These are phyloP conservation scores for Micrastur ruficollis DNA, from an alignment of 2,797 vertebrate genomes.

Conservation along the genomic window DNA sequence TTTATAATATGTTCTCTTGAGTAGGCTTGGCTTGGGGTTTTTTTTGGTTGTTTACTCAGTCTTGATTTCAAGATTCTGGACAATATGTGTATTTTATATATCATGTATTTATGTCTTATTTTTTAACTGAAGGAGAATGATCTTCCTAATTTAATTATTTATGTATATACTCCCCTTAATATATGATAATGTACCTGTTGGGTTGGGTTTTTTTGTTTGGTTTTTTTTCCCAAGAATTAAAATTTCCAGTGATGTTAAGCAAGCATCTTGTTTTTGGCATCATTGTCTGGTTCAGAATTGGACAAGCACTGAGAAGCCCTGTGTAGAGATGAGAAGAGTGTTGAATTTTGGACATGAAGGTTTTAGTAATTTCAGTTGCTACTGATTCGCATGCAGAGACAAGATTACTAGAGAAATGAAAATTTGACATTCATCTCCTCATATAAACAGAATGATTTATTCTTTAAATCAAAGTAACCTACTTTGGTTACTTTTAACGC, in stretches of 20 bases:
- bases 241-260: not conserved
- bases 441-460: conserved; percentile 22
- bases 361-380: conserved; percentile 9
- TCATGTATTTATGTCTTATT: not conserved
- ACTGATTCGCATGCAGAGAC: conserved; percentile 9
- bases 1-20: not conserved
- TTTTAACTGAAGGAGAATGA: not conserved
- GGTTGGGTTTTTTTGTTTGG: not conserved
- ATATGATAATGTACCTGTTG: not conserved
- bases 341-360: not conserved
- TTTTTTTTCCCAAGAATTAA: not conserved
- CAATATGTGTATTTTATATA: not conserved
- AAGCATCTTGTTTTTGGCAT: not conserved
- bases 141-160: not conserved
- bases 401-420: conserved; percentile 13
- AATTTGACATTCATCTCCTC: conserved; percentile 33
- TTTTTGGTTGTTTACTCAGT: not conserved
- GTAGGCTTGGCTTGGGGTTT: not conserved
- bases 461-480: conserved; percentile 33
- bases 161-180: not conserved
- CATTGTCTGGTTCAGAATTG: not conserved
- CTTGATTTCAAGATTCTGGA: not conserved
- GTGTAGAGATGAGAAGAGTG: not conserved
- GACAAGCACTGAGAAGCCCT: not conserved
- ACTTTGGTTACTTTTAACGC: not conserved